Evolutionary conservation across 2,797 vertebrate species (phyloP).

Genomic region (Lerista edwardsae): DNA sequence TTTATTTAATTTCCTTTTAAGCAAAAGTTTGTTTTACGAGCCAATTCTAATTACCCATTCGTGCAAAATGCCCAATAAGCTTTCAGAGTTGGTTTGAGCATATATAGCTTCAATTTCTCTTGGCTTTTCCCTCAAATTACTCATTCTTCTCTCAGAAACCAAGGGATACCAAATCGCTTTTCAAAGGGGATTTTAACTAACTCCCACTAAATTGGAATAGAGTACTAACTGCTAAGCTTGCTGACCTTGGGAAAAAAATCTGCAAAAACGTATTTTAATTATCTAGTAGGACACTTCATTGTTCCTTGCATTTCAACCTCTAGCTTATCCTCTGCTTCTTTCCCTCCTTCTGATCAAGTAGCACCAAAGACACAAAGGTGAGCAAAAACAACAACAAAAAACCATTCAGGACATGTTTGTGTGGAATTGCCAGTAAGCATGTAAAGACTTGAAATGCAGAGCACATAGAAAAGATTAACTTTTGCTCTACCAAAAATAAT

Average conservation of each 20-base stretch:
- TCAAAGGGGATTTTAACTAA: conserved; percentile 28
- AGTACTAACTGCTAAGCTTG: conserved; percentile 4
- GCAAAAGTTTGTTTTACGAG: not conserved
- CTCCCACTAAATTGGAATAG: conserved; percentile 4
- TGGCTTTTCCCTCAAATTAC: conserved; percentile 24
- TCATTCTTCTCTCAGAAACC: conserved; percentile 15
- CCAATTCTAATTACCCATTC: conserved; percentile 8
- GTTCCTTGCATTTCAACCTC: not conserved
- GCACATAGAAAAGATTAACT: not conserved
- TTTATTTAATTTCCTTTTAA: not conserved
- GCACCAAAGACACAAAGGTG: not conserved
- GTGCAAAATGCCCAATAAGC: not conserved
- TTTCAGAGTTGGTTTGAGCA: not conserved
- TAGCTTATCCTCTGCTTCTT: not conserved
- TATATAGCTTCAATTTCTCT: conserved; percentile 20
- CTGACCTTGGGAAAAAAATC: not conserved
- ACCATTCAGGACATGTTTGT: not conserved
- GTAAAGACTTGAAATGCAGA: not conserved
- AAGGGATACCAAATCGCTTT: conserved; percentile 17
- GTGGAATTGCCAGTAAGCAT: not conserved
- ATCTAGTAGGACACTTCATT: not conserved
- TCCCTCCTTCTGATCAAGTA: not conserved
- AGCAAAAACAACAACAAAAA: not conserved
- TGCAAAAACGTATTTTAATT: conserved; percentile 14
- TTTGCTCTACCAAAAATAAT: not conserved